Base-by-base conservation (phyloP, 1,140 invertebrate genomes). In the Drosophila obscura region DNA sequence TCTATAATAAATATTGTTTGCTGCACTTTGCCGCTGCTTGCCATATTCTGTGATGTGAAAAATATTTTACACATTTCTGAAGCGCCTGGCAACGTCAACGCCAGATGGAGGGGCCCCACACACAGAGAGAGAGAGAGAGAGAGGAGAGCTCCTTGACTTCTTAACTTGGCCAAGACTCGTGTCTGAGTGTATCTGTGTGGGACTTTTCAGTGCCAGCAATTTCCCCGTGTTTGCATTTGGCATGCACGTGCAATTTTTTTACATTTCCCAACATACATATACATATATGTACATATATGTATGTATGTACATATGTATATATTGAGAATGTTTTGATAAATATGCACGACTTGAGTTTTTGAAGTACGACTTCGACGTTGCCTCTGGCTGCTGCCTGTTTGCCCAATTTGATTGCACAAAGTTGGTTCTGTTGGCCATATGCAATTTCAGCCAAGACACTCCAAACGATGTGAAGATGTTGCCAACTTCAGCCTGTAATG, bases 261-360 rank as follows among this genome's bases (percentile, higher is more conserved):
- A 52, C 61, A 87, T 78, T 87, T 78, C 68, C 65, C 50, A 8
- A 19, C 44, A 13, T 50, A 26, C 43, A 24, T 35, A 16, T 22
- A 39, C 19, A 69, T 69, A 75, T 79, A 31, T 8, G 19, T 39
- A 22, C n/a, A 50, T 58, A 79, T 58, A 79, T 84, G 22, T 24
- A 0, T 4, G 3, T 24, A 24, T 24, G 22, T 24, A 31, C 8
- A 19, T 57, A 24, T 35, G 28, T 39, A 22, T 39, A 58, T 58
- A 79, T 84, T 56, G 79, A 79, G 82, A 82, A 88, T 88, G 75
- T 87, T 87, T 88, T 87, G 83, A 87, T 87, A 87, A 87, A 87
- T 88, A 87, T 87, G 83, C 74, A 79, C 82, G 66, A 60, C 78
- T 85, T 76, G 82, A 87, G 66, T 81, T 81, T 71, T 75, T 87